These are phyloP conservation scores for Pangasius larnaudii DNA, from an alignment of 2,797 vertebrate species.

Conservation along the genomic window DNA sequence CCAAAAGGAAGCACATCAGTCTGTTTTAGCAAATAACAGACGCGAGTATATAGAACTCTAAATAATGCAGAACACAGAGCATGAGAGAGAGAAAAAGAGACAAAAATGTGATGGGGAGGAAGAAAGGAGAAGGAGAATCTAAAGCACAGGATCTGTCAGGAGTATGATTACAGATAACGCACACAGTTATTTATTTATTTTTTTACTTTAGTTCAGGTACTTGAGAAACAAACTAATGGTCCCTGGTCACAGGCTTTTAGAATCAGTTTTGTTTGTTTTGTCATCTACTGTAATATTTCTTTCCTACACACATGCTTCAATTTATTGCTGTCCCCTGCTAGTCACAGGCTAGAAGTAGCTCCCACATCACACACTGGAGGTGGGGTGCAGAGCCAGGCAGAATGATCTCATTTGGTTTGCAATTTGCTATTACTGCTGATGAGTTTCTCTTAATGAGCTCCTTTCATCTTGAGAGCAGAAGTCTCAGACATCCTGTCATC, in stretches of 20 bases:
- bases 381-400: conserved; percentile 8
- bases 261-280: conserved; percentile 33
- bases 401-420: conserved; percentile 33
- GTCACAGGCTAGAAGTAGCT: conserved; percentile 15
- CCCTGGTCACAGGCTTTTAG: conserved; percentile 31
- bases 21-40: conserved; percentile 20
- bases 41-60: conserved; percentile 6
- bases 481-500: conserved; percentile 38
- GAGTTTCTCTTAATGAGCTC: conserved; percentile 44
- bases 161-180: conserved; percentile 34
- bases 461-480: conserved; percentile 44
- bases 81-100: background rate
- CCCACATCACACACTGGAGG: conserved; percentile 7
- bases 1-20: conserved; percentile 16
- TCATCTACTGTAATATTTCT: conserved; percentile 27
- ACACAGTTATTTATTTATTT: background rate
- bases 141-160: background rate
- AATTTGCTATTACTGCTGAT: conserved; percentile 48
- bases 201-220: conserved; percentile 24
- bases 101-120: background rate
- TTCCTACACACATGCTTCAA: conserved; percentile 21
- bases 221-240: conserved; percentile 30
- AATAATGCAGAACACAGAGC: background rate
- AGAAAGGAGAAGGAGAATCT: background rate
- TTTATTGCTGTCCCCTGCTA: conserved; percentile 26